Percentiles rank a stretch among this genome's conserved stretches.
phyloP scores from a whole-genome alignment of 1,140 invertebrate species.

The Sycobia sp. region DNA sequence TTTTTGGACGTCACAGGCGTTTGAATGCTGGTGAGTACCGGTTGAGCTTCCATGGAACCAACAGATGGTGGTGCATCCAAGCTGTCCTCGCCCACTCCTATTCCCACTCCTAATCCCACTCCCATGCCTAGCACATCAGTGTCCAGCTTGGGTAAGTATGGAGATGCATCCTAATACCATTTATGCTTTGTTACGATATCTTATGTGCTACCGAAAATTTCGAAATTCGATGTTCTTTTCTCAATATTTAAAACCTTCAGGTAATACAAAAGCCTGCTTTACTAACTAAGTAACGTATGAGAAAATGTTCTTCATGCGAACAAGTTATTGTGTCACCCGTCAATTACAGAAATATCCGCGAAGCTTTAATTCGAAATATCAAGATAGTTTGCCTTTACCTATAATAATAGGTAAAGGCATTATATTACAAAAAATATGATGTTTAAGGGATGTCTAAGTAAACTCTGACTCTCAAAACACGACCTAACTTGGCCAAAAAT shows the following conservation, averaged over 20 bases:
- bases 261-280: not conserved
- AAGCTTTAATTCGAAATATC: too few species aligned
- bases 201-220: conserved; percentile 14
- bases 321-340: too few species aligned
- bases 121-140: conserved; percentile 62
- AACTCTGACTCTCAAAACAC: too few species aligned
- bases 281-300: not conserved
- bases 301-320: not conserved
- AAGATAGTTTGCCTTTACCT: too few species aligned
- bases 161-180: conserved; percentile 63
- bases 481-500: too few species aligned
- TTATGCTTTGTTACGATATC: conserved; percentile 38
- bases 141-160: conserved; percentile 64
- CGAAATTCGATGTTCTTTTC: not conserved
- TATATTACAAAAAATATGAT: too few species aligned
- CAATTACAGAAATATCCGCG: too few species aligned
- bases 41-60: conserved; percentile 69
- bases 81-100: conserved; percentile 58
- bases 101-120: conserved; percentile 62
- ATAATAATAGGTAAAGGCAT: too few species aligned
- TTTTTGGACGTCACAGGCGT: conserved; percentile 66
- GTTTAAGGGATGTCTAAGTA: too few species aligned
- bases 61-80: conserved; percentile 71
- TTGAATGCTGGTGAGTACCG: conserved; percentile 60
- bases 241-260: not conserved